Conservation (phyloP, 2,888 invertebrate species). For the Amphipoea lucens region DNA sequence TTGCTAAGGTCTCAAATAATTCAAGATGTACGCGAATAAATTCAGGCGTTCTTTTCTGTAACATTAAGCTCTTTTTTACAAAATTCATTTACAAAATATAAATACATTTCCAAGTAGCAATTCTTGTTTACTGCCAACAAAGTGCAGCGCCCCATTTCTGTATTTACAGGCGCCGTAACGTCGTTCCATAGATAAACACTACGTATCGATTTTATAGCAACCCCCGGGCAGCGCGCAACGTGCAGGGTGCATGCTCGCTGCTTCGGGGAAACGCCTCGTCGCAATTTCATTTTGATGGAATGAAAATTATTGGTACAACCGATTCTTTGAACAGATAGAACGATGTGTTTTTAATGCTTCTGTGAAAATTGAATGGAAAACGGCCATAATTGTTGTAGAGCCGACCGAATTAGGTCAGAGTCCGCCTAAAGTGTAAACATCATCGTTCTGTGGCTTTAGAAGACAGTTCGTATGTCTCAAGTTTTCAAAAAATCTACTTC, state of each 20-base stretch:
- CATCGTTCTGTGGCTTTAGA: not conserved
- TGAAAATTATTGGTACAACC: constrained; percentile 41
- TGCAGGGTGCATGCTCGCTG: constrained; percentile 55
- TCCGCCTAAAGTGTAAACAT: not conserved
- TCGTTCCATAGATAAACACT: constrained; percentile 65
- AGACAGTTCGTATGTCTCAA: not conserved
- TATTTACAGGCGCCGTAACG: constrained; percentile 61
- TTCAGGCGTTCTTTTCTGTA: not conserved
- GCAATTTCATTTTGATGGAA: constrained; percentile 37
- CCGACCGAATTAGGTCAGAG: constrained; percentile 21
- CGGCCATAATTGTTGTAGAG: not conserved
- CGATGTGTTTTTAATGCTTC: constrained; percentile 42
- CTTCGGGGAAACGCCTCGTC: constrained; percentile 51
- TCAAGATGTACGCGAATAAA: not conserved
- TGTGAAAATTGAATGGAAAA: constrained; percentile 24
- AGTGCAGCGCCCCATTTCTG: constrained; percentile 61
- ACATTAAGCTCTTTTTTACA: not conserved
- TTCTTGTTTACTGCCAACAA: constrained; percentile 35
- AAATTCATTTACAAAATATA: not conserved
- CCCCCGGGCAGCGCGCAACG: constrained; percentile 44
- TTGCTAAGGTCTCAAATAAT: no score
- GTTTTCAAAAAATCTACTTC: not conserved
- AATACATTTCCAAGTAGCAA: not conserved
- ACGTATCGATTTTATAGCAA: constrained; percentile 65
- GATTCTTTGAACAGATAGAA: constrained; percentile 51